Base-by-base conservation (phyloP, 2,797 vertebrate genomes). In the Hippoglossus hippoglossus region DNA sequence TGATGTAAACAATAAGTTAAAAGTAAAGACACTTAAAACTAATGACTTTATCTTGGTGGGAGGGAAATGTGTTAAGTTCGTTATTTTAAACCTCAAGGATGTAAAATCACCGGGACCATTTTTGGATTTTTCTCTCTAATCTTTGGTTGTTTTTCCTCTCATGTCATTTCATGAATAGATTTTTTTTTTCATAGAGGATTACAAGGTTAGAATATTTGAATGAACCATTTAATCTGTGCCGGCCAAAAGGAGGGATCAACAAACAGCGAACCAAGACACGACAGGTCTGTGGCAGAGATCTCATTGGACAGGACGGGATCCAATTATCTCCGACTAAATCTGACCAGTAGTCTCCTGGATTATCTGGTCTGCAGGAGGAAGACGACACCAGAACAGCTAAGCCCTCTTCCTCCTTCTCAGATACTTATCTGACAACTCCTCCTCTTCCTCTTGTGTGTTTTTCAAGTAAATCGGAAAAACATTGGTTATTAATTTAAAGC, bases 251-350 rank as follows among this genome's bases (percentile, higher is more conserved):
- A 74, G 49, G 66, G 73, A 71, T 80, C 61, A 67, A 41, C 75
- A 19, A 12, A 0, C 64, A 67, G 65, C 59, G 52, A 84, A 84
- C 75, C 76, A 73, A 73, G 80, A 75, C 63, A 50, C 7, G 57
- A 46, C 31, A 53, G 62, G 49, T 39, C 21, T 46, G 67, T 60
- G 39, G 75, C 77, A 8, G 44, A 25, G 63, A 67, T 67, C 82
- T 81, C 69, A 90, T 75, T 91, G 89, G 88, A 75, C 64, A 36
- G 67, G 52, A 63, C 11, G 0, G 16, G 67, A 88, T 90, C 89
- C 88, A 91, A 90, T 91, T 90, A 91, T 76, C 73, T 75, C 65
- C 0, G 19, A 81, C 63, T 88, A 87, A 90, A 89, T 83, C 71
- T 15, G 76, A 76, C 34, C 73, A 82, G 66, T 55, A 57, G 67